Evolutionary conservation across 2,797 vertebrate genomes (phyloP).

Genomic region (Leptatherina wallacei): DNA sequence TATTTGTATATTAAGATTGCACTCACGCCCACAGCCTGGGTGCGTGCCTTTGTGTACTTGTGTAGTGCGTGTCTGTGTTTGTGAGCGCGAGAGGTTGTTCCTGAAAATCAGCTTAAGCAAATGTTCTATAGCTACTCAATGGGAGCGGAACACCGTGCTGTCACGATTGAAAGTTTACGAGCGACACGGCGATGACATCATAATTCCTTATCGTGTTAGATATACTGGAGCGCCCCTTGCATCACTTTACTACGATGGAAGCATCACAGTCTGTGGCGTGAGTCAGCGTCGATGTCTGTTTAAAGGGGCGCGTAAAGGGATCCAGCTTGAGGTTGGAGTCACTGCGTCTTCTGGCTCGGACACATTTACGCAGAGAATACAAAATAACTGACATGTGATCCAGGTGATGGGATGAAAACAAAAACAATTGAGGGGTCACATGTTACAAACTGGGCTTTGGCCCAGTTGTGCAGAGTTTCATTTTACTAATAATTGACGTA

Average conservation of each 20-base stretch:
- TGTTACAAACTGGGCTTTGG: not conserved
- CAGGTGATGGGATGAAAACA: not conserved
- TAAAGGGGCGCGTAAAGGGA: slow-evolving; percentile 35
- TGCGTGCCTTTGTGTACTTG: slow-evolving; percentile 1
- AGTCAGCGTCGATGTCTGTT: slow-evolving; percentile 57
- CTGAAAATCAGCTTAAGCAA: not conserved
- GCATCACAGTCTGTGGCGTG: slow-evolving; percentile 48
- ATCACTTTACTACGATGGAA: slow-evolving; percentile 55
- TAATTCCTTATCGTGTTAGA: slow-evolving; percentile 3
- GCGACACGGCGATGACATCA: slow-evolving; percentile 49
- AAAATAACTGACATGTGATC: slow-evolving; percentile 12
- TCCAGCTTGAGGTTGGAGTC: slow-evolving; percentile 9
- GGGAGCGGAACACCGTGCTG: slow-evolving; percentile 6
- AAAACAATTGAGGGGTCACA: not conserved
- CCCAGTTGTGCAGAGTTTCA: not conserved
- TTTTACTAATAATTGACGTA: slow-evolving; percentile 32
- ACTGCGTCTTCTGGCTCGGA: slow-evolving; percentile 30
- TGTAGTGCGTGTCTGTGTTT: not conserved
- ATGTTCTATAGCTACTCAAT: too few species aligned
- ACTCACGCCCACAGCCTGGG: slow-evolving; percentile 54
- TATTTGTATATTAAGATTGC: slow-evolving; percentile 44
- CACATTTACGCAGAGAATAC: not conserved
- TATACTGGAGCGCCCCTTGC: slow-evolving; percentile 25
- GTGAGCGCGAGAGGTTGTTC: not conserved
- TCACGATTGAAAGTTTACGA: slow-evolving; percentile 54